Base-by-base conservation (phyloP, 1,140 invertebrate species). In the Drosophila funebris region DNA sequence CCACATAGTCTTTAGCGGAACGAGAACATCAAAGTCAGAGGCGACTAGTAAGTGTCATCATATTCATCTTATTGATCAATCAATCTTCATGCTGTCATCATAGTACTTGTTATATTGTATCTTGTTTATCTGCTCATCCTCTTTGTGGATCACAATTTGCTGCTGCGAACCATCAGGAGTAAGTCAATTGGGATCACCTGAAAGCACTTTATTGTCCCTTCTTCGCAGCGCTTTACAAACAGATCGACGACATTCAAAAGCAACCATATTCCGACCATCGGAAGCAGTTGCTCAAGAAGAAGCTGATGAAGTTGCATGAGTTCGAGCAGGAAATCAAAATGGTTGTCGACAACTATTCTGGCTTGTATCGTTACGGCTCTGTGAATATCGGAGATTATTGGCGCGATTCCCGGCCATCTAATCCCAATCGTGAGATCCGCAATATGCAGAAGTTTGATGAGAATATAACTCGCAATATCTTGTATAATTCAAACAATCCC, bases 111-210 rank as follows among this genome's bases (percentile, higher is more conserved):
- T 1, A 1, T 5, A 1, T 14, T 79, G 18, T 79, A 75, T 37
- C 4, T 66, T 0, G 0, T 29, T 2, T 79, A 74, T 36, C 46
- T 79, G 14, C 6, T 16, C 1, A 14, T 79, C 2, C 71, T 58
- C 7, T 37, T 79, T 9, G n/a, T 57, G 0, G 78, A 81, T 33
- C 14, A 73, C 0, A 7, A 46, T 7, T 6, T 81, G 16, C 8
- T 62, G 48, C 63, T 46, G 0, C n/a, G 11, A 0, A 24, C 69
- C 36, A 81, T 81, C 0, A 64, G 8, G 16, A 41, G 78, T 81
- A 66, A 73, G 68, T 43, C 0, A 13, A 13, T 13, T 0, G 11
- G 3, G 8, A 0, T n/a, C n/a, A n/a, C 11, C n/a, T 4, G 33
- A 4, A 4, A 14, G 14, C 3, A 29, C 11, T 50, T 9, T 16